A percentile compares a stretch with the other conserved stretches of the same genome.
Evolutionary conservation across 2,888 invertebrate genomes (phyloP).

Genomic region (Amiota minor): DNA sequence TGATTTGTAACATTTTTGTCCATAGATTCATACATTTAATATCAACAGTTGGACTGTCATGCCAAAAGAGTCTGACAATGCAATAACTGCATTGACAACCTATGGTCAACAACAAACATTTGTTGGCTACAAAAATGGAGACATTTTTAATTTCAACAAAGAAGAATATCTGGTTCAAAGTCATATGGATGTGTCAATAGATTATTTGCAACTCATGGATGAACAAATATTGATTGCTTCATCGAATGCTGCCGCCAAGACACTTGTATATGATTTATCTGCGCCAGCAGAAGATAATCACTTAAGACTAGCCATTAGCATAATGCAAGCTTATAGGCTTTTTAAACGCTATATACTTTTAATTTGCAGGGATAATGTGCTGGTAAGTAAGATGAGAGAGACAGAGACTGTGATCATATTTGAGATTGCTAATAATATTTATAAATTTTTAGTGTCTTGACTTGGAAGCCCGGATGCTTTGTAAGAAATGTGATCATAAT

Average conservation of each 20-base stretch:
- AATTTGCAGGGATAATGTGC: conserved; percentile 48
- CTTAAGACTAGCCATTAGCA: conserved; percentile 30
- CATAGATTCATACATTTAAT: conserved; percentile 64
- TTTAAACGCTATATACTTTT: conserved; percentile 57
- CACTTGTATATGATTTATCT: conserved; percentile 34
- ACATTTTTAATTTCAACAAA: conserved; percentile 57
- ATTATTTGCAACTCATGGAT: conserved; percentile 62
- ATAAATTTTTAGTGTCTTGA: background rate
- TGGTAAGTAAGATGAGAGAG: conserved; percentile 48
- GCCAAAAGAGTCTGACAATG: conserved; percentile 45
- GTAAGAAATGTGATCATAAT: background rate
- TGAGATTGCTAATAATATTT: too few species aligned
- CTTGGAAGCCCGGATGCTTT: background rate
- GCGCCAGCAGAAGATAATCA: conserved; percentile 13
- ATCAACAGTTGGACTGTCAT: conserved; percentile 61
- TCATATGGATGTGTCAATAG: conserved; percentile 48
- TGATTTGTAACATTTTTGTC: background rate
- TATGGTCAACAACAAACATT: conserved; percentile 51
- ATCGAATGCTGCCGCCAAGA: conserved; percentile 37
- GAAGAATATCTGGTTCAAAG: conserved; percentile 39
- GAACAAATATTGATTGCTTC: conserved; percentile 58
- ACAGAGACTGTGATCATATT: too few species aligned
- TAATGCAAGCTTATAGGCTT: conserved; percentile 47
- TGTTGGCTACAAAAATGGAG: conserved; percentile 66
- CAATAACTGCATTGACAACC: conserved; percentile 61